Base-by-base conservation (phyloP, 1,140 invertebrate genomes). In the Listronotus bonariensis region DNA sequence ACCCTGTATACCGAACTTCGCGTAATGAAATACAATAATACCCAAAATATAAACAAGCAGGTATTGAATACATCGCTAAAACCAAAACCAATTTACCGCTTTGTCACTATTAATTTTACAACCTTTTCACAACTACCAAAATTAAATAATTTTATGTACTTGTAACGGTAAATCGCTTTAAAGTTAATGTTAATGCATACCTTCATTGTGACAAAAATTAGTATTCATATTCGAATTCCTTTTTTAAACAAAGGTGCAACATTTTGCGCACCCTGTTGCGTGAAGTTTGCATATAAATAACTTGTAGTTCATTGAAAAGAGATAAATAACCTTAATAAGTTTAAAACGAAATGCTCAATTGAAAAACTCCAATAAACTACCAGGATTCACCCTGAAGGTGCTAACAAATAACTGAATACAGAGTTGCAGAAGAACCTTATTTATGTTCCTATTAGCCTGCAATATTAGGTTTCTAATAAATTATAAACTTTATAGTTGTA, bases 281-380 rank as follows among this genome's bases (percentile, higher is more conserved):
- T 60, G 36, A 51, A 51, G 14, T 9, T 31, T n/a, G 18, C 11
- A 41, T 15, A 62, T 62, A 53, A 62, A 53, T 62, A 62, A 53
- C 31, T 40, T 14, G 38, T 12, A 18, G 48, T 43, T 38, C 14
- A 62, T 62, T 40, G 59, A 62, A 62, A 62, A 62, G 12, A 15
- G 40, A 62, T 62, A 62, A 62, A 62, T 62, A 62, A 62, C 40
- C 8, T 26, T 53, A 62, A 62, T 62, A 53, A 62, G 59, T 62
- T 62, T 53, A 62, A 62, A 45, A 34, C 18, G 59, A 36, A 62
- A 62, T 40, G 10, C 17, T 62, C 20, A 62, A 62, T 62, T 62
- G 59, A 62, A 62, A 62, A 62, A 62, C 52, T 62, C 51, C 59
- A 52, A 53, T 62, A 62, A 62, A 62, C 59, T 62, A 53, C 59